Base-by-base conservation (phyloP, 2,113 vertebrate genomes). In the Oreochromis aureus region DNA sequence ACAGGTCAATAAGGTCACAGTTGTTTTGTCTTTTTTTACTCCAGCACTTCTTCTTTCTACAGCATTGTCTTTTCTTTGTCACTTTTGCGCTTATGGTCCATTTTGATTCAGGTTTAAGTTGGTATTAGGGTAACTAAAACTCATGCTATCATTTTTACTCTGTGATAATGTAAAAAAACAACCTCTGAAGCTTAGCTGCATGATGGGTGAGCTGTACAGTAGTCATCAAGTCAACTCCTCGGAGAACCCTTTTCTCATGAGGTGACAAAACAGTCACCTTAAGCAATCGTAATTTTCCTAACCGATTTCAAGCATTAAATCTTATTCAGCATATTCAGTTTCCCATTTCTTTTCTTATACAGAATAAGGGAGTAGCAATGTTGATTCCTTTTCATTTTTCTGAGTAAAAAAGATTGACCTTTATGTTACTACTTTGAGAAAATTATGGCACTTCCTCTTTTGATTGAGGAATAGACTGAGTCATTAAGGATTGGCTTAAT, bases 381-480 rank as follows among this genome's bases (percentile, higher is more conserved):
- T 32, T 78, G 71, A 78, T 10, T 76, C 44, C 10, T 32, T 51
- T 78, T 32, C 10, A 0, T 19, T n/a, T 78, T 76, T 51, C 71
- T 8, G 27, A 78, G 71, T 32, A 78, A 78, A 8, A 13, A 32
- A 2, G 15, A 46, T 13, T 27, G 18, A 12, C 16, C 10, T 13
- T 51, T 5, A 27, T 32, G 24, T 78, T 51, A 78, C 0, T 51
- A 12, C 3, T 32, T 19, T 18, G 6, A 1, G 5, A 73, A 27
- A 24, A 15, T 27, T 44, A 46, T 73, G 13, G 1, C 3, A 73
- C 1, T 46, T 73, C 22, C 22, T 27, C 13, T 73, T 46, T 46
- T 27, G 8, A 46, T 8, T n/a, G 3, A 66, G 61, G 34, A 0
- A 66, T 13, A 0, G 19, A 39, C 10, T 39, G 61, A 66, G 19